phyloP scores from a whole-genome alignment of 2,797 vertebrate species.

The Sebastes jordani region DNA sequence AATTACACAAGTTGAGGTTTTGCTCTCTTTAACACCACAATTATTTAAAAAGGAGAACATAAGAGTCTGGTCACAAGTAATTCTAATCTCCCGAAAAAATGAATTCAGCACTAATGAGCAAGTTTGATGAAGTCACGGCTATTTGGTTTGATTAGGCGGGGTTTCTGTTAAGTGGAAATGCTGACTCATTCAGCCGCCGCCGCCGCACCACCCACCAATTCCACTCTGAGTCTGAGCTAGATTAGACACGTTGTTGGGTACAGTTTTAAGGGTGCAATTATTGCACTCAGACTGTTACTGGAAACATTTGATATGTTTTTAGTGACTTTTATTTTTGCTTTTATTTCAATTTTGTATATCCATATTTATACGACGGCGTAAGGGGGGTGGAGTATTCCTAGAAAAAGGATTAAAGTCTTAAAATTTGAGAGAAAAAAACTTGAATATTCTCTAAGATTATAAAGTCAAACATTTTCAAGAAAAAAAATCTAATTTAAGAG shows the following conservation, averaged over 20 bases:
- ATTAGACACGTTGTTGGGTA: neutral
- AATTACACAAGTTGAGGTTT: neutral
- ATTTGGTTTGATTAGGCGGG: constrained; percentile 37
- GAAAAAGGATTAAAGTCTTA: neutral
- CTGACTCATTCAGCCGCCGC: constrained; percentile 17
- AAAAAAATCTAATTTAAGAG: no score
- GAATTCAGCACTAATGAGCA: constrained; percentile 27
- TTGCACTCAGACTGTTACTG: neutral
- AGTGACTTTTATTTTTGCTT: neutral
- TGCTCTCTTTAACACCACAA: neutral
- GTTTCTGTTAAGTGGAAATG: constrained; percentile 6
- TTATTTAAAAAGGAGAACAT: neutral
- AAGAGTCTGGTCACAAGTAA: constrained; percentile 6
- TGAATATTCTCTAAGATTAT: neutral
- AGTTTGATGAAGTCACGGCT: constrained; percentile 44
- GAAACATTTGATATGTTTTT: neutral
- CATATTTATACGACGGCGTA: neutral
- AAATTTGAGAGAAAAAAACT: no score
- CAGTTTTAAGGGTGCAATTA: no score
- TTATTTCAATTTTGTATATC: neutral
- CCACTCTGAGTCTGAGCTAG: neutral
- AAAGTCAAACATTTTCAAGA: neutral
- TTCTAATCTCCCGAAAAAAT: constrained; percentile 30
- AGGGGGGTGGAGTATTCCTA: neutral
- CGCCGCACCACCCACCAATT: neutral